phyloP scores from a whole-genome alignment of 2,888 invertebrate genomes.

The Patella depressa region DNA sequence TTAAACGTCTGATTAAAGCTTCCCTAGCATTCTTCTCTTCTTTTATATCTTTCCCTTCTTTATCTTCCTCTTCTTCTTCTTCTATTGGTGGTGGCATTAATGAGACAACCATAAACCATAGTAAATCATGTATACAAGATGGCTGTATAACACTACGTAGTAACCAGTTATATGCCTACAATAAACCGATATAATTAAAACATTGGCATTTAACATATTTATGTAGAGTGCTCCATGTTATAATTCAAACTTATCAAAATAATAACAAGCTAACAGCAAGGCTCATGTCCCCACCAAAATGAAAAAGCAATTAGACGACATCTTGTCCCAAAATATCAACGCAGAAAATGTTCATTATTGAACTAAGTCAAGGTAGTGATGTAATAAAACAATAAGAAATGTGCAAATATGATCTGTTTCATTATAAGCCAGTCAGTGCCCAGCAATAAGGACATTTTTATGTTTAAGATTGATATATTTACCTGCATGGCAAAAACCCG shows the following conservation, averaged over 20 bases:
- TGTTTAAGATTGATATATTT: slow-evolving; percentile 24
- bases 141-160: slow-evolving; percentile 91
- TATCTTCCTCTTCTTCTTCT: slow-evolving; percentile 74
- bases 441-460: background rate
- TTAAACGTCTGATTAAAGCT: slow-evolving; percentile 20
- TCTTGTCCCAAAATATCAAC: no score
- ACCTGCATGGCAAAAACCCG: slow-evolving; percentile 88
- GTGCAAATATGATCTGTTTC: no score
- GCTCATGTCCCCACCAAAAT: no score
- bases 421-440: background rate
- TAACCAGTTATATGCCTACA: slow-evolving; percentile 92
- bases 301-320: no score
- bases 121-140: slow-evolving; percentile 90
- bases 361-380: no score
- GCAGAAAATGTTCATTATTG: no score
- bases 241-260: background rate
- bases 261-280: no score
- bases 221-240: background rate
- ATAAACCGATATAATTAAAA: slow-evolving; percentile 28
- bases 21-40: slow-evolving; percentile 62
- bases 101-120: slow-evolving; percentile 96
- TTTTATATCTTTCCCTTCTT: slow-evolving; percentile 75
- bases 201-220: background rate
- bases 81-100: slow-evolving; percentile 77
- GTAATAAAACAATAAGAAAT: no score